Base-by-base conservation (phyloP, 2,888 invertebrate genomes). In the Flabesymbios commensalis region DNA sequence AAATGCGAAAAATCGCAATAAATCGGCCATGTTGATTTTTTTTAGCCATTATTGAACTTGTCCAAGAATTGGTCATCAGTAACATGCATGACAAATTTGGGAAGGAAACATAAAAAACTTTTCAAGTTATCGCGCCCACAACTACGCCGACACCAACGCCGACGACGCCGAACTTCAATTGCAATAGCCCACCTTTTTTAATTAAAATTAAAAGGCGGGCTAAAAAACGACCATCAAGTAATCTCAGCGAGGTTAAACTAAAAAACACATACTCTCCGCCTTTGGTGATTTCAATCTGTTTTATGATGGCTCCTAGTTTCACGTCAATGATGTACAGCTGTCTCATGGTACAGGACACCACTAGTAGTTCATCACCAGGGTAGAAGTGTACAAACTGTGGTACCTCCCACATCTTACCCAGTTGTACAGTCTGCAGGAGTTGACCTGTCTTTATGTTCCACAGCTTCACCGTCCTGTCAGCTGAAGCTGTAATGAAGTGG, bases 381-480 rank as follows among this genome's bases (percentile, higher is more conserved):
- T 33, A 56, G 29, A 52, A 26, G 17, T 24, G 7, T 4, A 58
- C 7, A 56, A 22, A 32, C n/a, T n/a, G n/a, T n/a, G n/a, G n/a
- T n/a, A n/a, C n/a, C 48, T 14, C 5, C 4, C 49, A 19, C n/a
- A 32, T 36, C 7, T n/a, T 14, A 7, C 49, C 33, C 22, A 67
- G n/a, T 17, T 61, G 54, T 7, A 66, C 45, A 10, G 61, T 48
- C 17, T 53, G 49, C 14, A 53, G 7, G 19, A 67, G n/a, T 19
- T 63, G 63, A 3, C 66, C 68, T 10, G 54, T 28, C 24, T 17
- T 3, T 17, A 59, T 26, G 36, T 61, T 42, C 66, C 63, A 68
- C 41, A 68, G 7, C 48, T 74, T 74, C 5, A 77, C 64, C 1
- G 74, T 69, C 2, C 64, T 65, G 64, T 77, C 76, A 22, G 69